phyloP scores from a whole-genome alignment of 2,797 vertebrate species.

The Pseudochirops cupreus region DNA sequence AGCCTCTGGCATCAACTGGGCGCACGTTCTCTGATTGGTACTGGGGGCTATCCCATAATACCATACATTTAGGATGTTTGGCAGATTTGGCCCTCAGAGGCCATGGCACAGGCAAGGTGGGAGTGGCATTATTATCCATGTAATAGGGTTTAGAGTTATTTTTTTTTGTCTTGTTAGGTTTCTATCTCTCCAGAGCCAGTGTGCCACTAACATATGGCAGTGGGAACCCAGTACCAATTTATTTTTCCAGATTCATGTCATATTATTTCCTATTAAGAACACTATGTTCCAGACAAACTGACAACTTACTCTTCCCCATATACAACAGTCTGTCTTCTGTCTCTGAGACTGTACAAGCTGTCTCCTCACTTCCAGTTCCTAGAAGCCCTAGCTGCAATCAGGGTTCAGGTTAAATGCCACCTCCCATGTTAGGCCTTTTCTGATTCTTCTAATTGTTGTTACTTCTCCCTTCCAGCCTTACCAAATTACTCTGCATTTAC shows the following conservation, averaged over 20 bases:
- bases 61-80: background rate
- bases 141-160: background rate
- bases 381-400: background rate
- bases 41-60: background rate
- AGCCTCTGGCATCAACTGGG: background rate
- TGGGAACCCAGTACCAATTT: background rate
- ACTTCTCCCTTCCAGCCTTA: background rate
- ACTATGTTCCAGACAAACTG: background rate
- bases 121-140: background rate
- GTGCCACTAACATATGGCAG: background rate
- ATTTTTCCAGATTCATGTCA: background rate
- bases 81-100: background rate
- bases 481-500: background rate
- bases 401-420: background rate
- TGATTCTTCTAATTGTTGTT: background rate
- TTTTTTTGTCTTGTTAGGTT: background rate
- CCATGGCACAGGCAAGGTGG: background rate
- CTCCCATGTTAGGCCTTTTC: background rate
- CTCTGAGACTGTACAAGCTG: background rate
- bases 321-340: background rate
- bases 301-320: background rate
- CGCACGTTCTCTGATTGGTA: background rate
- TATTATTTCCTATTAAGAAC: background rate
- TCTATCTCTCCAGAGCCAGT: background rate
- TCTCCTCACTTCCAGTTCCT: background rate